Base-by-base conservation (phyloP, 2,797 vertebrate genomes). In the Coregonus suidteri region DNA sequence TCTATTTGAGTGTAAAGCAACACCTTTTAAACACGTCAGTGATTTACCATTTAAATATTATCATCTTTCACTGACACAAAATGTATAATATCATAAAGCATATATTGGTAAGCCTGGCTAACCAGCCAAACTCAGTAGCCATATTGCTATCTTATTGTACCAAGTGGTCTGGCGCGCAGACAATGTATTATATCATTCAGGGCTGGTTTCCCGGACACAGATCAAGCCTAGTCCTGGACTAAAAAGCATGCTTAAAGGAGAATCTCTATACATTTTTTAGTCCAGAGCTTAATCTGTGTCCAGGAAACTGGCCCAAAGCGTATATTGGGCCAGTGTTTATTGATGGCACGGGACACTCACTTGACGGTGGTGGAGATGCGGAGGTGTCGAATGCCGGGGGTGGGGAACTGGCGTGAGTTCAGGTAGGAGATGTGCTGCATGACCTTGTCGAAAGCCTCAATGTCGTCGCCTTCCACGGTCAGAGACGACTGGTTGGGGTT, bases 371-470 rank as follows among this genome's bases (percentile, higher is more conserved):
- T 99, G 88, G 93, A 93, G 93, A 99, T 87, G 68, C 93, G 95
- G 13, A 99, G 95, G 79, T 96, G 95, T 9, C 98, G 95, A 80
- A 98, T 98, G 59, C 98, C 98, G 0, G 98, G 98, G 0, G 98
- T 99, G 4, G 98, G 98, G 90, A 99, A 99, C 93, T 99, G 98
- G 3, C 98, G 95, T 0, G 97, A 97, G 88, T 99, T 99, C 84
- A 98, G 87, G 85, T 99, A 99, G 75, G 97, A 96, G 34, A 99
- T 82, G 78, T 95, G 98, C 87, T 98, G 97, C 97, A 99, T 95
- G 88, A 96, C 96, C 87, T 96, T 97, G 68, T 98, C 97, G 2
- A 99, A 94, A 31, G 95, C 94, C 52, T 95, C 95, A 0, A 97
- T 85, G 71, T 98, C 97, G 0, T 97, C 96, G 0, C 97, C 98